phyloP scores from a whole-genome alignment of 2,888 invertebrate genomes.

The Amphipoea oculea region DNA sequence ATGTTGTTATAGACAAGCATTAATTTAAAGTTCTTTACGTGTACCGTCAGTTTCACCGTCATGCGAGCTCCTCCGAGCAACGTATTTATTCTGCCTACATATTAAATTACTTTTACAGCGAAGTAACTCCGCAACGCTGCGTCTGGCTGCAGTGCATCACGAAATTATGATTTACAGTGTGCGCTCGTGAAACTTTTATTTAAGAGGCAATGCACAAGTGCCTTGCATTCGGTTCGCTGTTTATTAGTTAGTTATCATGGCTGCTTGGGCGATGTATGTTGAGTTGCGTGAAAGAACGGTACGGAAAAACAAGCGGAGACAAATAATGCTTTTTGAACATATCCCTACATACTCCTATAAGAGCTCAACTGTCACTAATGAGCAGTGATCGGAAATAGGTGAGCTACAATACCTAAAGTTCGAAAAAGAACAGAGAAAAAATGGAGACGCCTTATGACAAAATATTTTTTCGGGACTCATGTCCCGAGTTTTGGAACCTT shows the following conservation, averaged over 20 bases:
- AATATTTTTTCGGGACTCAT: too few species aligned
- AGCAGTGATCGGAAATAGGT: too few species aligned
- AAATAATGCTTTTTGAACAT: neutral
- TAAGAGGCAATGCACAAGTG: slow-evolving; percentile 64
- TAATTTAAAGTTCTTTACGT: slow-evolving; percentile 49
- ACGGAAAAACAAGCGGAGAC: neutral
- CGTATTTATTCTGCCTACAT: slow-evolving; percentile 68
- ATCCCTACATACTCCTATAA: too few species aligned
- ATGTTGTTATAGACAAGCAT: slow-evolving; percentile 29
- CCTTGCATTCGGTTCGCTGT: slow-evolving; percentile 45
- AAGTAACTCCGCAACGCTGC: slow-evolving; percentile 67
- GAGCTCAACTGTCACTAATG: too few species aligned
- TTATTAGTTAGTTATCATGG: slow-evolving; percentile 51
- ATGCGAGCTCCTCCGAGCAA: slow-evolving; percentile 43
- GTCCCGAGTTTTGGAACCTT: too few species aligned
- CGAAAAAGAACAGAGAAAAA: too few species aligned
- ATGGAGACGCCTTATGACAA: too few species aligned
- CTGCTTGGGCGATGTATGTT: neutral
- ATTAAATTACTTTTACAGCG: slow-evolving; percentile 73
- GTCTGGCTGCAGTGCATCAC: slow-evolving; percentile 67
- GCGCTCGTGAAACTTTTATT: slow-evolving; percentile 68
- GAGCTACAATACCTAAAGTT: too few species aligned
- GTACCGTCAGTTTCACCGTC: slow-evolving; percentile 33
- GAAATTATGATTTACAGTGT: slow-evolving; percentile 72
- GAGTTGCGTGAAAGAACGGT: neutral